phyloP scores from a whole-genome alignment of 2,113 vertebrate genomes.

The Toxostoma redivivum region DNA sequence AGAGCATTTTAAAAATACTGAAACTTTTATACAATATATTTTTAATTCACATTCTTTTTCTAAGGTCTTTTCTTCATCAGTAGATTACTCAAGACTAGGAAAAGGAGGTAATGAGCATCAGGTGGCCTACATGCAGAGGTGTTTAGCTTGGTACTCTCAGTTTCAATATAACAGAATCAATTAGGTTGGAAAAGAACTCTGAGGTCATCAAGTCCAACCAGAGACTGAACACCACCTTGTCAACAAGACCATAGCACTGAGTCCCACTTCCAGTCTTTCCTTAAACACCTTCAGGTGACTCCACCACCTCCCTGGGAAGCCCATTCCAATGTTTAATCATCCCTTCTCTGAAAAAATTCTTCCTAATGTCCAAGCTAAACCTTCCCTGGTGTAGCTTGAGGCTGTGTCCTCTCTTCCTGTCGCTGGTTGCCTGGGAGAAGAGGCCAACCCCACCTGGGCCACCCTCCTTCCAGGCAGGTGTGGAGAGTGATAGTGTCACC shows the following conservation, averaged over 20 bases:
- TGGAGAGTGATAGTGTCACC: not conserved
- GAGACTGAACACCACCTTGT: not conserved
- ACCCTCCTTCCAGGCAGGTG: accelerated
- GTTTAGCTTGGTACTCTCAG: not conserved
- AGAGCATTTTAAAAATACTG: not conserved
- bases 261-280: not conserved
- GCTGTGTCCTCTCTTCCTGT: not conserved
- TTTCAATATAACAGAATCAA: not conserved
- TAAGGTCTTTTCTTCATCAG: not conserved
- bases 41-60: not conserved
- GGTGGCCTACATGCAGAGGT: not conserved
- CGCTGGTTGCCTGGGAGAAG: accelerated
- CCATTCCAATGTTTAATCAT: not conserved
- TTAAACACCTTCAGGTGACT: not conserved
- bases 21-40: not conserved
- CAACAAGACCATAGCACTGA: not conserved
- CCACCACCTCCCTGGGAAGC: not conserved
- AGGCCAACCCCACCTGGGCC: not conserved
- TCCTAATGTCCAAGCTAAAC: not conserved
- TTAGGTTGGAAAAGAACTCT: not conserved
- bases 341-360: not conserved
- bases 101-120: not conserved
- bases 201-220: not conserved
- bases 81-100: not conserved
- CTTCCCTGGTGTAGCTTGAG: no score